Conservation (phyloP, 2,797 vertebrate genomes). For the Sebastes minor region DNA sequence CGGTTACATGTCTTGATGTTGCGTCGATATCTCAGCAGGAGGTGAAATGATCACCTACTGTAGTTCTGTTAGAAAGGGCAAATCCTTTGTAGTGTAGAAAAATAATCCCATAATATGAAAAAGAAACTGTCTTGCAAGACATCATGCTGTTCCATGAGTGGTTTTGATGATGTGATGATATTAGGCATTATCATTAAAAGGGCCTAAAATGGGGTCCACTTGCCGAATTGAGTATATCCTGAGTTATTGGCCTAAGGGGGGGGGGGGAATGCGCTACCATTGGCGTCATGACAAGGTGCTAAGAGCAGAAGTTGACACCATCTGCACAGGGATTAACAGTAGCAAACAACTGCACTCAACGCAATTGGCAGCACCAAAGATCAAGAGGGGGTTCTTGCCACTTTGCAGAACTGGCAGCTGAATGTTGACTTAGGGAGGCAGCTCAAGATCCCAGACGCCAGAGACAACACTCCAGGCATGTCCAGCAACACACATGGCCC, state of each 20-base stretch:
- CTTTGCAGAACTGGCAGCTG: background rate
- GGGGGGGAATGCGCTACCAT: background rate
- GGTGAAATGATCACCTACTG: background rate
- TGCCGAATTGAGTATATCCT: background rate
- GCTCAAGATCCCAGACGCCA: background rate
- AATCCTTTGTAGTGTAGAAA: background rate
- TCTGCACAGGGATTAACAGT: background rate
- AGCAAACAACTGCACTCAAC: background rate
- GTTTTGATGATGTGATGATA: background rate
- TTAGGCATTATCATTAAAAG: background rate
- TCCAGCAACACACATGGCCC: background rate
- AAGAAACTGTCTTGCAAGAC: background rate
- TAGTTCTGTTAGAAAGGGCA: background rate
- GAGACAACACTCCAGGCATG: background rate
- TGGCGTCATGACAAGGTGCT: background rate
- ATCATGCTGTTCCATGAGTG: background rate
- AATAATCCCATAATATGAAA: background rate
- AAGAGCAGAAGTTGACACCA: background rate
- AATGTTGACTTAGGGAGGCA: background rate
- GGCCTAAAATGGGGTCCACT: background rate
- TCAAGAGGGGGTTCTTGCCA: background rate
- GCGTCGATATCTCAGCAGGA: background rate
- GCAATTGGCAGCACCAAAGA: background rate
- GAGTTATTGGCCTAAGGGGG: too few species aligned
- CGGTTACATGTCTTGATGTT: background rate